phyloP scores from a whole-genome alignment of 92 coral and sea anemone species.

The Bergia puertoricense region DNA sequence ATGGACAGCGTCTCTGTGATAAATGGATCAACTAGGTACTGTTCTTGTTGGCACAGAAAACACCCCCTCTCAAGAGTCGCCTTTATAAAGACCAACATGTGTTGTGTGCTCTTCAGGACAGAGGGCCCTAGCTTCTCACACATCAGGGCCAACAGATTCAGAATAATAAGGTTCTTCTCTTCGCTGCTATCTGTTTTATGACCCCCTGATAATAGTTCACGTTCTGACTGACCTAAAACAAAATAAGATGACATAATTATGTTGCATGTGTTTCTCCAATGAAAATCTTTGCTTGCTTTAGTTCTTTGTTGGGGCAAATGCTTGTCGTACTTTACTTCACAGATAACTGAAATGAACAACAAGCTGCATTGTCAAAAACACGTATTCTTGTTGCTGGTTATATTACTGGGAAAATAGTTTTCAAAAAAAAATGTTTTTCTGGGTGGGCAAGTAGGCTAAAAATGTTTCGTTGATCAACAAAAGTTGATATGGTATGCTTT shows the following conservation, averaged over 20 bases:
- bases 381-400: no score
- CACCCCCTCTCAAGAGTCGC: conserved; percentile 83
- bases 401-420: no score
- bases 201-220: neutral
- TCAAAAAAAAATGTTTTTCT: no score
- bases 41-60: conserved; percentile 54
- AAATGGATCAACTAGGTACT: conserved; percentile 53
- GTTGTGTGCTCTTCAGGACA: conserved; percentile 73
- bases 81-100: conserved; percentile 78
- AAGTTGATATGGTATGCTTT: no score
- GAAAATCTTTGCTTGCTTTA: neutral
- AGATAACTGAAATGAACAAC: no score
- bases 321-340: no score
- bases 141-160: conserved; percentile 85
- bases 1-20: conserved; percentile 86
- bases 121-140: conserved; percentile 95
- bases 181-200: neutral
- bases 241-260: neutral
- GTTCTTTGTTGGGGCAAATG: neutral
- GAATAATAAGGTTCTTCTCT: conserved; percentile 70
- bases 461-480: no score
- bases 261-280: no score
- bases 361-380: no score
- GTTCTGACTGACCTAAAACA: neutral
- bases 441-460: no score